A percentile compares a stretch with the other conserved stretches of the same genome.
These are phyloP conservation scores for Drosophila bocki DNA, from an alignment of 1,140 invertebrate genomes.

Conservation along the genomic window DNA sequence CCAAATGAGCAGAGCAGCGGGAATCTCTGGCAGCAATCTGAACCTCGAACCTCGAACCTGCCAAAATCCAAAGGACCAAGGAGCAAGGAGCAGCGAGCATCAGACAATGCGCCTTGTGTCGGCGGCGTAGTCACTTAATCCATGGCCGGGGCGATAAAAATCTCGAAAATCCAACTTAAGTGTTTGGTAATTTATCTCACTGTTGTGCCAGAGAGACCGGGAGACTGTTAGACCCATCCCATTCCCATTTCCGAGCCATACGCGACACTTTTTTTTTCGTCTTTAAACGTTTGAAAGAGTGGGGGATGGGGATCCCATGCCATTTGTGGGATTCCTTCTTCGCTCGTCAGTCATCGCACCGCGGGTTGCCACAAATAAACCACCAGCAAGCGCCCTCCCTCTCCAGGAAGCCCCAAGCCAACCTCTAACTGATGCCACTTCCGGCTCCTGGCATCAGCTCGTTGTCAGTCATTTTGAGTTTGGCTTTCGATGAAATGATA, in stretches of 20 bases:
- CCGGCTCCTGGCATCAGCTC: constrained; percentile 67
- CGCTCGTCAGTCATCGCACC: constrained; percentile 70
- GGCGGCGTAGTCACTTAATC: constrained; percentile 79
- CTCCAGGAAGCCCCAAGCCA: not conserved
- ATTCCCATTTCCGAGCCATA: constrained; percentile 22
- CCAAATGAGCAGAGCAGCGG: constrained; percentile 63
- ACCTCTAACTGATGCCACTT: constrained; percentile 16
- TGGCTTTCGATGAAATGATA: constrained; percentile 84
- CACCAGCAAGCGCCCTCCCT: constrained; percentile 7
- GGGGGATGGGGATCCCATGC: constrained; percentile 14
- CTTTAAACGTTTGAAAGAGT: constrained; percentile 34
- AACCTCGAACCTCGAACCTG: constrained; percentile 17
- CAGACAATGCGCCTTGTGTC: constrained; percentile 36
- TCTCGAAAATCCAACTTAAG: constrained; percentile 85
- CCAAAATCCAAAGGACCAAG: constrained; percentile 6
- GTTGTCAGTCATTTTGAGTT: constrained; percentile 84
- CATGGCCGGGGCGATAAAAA: constrained; percentile 81
- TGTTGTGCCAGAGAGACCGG: constrained; percentile 28
- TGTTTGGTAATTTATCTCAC: constrained; percentile 85
- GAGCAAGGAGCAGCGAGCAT: not conserved
- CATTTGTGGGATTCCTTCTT: constrained; percentile 23
- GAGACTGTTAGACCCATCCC: not conserved
- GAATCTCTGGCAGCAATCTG: constrained; percentile 26
- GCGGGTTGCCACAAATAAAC: constrained; percentile 63
- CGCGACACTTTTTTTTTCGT: constrained; percentile 75